Percentiles rank a stretch among this genome's conserved stretches.
Conservation (phyloP, 2,113 vertebrate genomes). For the Clarias macrocephalus region DNA sequence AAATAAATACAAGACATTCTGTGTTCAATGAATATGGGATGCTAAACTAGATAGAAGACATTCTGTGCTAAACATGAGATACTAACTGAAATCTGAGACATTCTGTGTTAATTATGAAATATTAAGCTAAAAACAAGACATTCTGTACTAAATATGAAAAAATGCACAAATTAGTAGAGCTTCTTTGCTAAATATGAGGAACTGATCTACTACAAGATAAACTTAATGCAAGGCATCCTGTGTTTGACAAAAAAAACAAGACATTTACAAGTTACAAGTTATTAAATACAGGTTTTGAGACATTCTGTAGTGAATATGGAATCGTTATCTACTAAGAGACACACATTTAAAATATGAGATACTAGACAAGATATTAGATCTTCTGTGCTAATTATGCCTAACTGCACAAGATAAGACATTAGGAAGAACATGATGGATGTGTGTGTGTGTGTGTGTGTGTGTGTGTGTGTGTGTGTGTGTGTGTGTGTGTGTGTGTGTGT, state of each 20-base stretch:
- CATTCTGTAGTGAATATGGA: neutral
- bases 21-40: neutral
- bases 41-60: neutral
- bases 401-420: neutral
- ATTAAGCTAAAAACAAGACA: too few relatives aligned
- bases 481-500: conserved; percentile 31
- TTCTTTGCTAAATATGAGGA: too few relatives aligned
- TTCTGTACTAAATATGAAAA: neutral
- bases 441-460: neutral
- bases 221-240: neutral
- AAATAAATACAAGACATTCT: neutral
- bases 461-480: neutral
- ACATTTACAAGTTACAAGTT: neutral
- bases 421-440: too few relatives aligned
- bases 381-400: neutral
- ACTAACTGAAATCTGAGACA: neutral
- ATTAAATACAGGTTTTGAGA: neutral
- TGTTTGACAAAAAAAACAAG: neutral
- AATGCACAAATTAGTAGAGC: too few relatives aligned
- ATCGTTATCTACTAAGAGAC: neutral
- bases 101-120: too few relatives aligned
- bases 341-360: neutral
- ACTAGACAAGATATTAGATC: neutral
- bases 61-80: neutral
- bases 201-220: too few relatives aligned